Percentiles rank a stretch among this genome's conserved stretches.
Conservation (phyloP, 30 jellyfish, hydroid and myxozoan species). For the Morbakka virulenta region DNA sequence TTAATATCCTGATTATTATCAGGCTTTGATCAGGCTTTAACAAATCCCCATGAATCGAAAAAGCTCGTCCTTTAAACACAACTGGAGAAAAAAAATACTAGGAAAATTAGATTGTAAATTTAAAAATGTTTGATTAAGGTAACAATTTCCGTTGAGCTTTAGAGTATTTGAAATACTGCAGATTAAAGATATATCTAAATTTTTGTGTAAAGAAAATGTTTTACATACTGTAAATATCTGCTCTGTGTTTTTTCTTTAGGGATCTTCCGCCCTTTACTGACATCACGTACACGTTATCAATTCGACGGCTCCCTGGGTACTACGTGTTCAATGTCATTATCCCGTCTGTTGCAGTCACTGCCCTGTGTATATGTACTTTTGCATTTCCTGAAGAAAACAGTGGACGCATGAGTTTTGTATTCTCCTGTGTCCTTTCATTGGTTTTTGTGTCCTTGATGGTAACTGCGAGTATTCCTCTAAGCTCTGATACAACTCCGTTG, state of each 20-base stretch:
- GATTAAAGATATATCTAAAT: too few species aligned
- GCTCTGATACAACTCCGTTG: conserved; percentile 62
- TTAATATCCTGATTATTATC: too few species aligned
- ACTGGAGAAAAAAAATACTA: too few species aligned
- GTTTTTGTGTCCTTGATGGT: conserved; percentile 65
- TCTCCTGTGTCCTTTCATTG: conserved; percentile 54
- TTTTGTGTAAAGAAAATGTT: too few species aligned
- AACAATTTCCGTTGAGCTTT: too few species aligned
- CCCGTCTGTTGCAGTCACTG: conserved; percentile 57
- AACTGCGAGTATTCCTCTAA: conserved; percentile 63
- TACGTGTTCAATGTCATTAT: conserved; percentile 58
- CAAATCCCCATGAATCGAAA: too few species aligned
- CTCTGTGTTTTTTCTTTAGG: not conserved
- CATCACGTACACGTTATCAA: conserved; percentile 35
- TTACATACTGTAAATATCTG: too few species aligned
- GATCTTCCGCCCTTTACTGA: conserved; percentile 39
- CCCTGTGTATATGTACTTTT: conserved; percentile 40
- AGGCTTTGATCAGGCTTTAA: too few species aligned
- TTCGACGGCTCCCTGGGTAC: conserved; percentile 65
- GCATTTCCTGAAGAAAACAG: conserved; percentile 72
- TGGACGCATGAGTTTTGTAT: conserved; percentile 60
- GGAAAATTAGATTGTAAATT: too few species aligned
- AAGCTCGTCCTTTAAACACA: too few species aligned
- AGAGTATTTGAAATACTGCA: too few species aligned
- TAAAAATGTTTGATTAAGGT: too few species aligned